phyloP scores from a whole-genome alignment of 2,113 vertebrate genomes.

The Sander vitreus region DNA sequence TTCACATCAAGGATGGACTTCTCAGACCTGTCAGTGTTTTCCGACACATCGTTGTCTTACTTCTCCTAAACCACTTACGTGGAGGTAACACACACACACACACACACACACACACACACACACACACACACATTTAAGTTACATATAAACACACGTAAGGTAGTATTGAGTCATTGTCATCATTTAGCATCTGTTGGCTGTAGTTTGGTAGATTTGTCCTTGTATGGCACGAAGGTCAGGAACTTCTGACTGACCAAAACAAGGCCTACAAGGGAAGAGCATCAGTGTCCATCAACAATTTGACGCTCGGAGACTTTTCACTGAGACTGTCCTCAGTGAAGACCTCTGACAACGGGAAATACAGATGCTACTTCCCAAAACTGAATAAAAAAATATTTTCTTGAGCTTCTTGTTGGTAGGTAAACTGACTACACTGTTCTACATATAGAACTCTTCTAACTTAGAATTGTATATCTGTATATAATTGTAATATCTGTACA shows the following conservation, averaged over 20 bases:
- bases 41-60: too few relatives aligned
- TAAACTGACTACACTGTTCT: background rate
- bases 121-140: too few relatives aligned
- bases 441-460: background rate
- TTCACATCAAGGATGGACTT: too few relatives aligned
- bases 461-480: background rate
- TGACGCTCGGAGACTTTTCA: conserved; percentile 21
- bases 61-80: too few relatives aligned
- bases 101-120: too few relatives aligned
- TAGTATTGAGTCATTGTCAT: too few relatives aligned
- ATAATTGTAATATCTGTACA: background rate
- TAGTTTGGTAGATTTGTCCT: conserved; percentile 5
- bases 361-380: conserved; percentile 19
- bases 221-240: background rate
- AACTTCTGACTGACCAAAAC: background rate
- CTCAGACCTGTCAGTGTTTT: too few relatives aligned
- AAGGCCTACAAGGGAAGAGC: conserved; percentile 12
- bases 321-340: conserved; percentile 31
- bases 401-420: conserved; percentile 35
- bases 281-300: fast-evolving
- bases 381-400: background rate
- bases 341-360: conserved; percentile 27
- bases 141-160: too few relatives aligned
- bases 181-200: too few relatives aligned
- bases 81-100: too few relatives aligned